Evolutionary conservation across 53 echinoderm and acorn worm genomes (phyloP), one percentile per base, ranked within the genome.

Genomic region (Echinometra lucunter): DNA sequence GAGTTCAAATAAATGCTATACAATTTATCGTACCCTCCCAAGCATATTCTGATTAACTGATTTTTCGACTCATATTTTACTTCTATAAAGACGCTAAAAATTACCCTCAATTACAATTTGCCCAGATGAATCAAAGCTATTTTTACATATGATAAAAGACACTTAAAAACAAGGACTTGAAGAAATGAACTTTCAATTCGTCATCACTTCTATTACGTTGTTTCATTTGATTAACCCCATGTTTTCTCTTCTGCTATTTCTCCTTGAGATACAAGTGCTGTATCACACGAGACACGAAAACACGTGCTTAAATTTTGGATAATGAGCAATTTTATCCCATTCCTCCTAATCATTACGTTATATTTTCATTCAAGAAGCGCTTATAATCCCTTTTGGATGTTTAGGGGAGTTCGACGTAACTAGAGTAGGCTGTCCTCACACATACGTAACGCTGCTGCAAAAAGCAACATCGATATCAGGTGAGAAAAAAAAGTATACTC

Each of bases 291-390:
- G 89, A 40, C 4, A 37, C 12, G 60, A 18, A 32, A 89, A 35
- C 89, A 89, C 89, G 89, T 89, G 89, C 89, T 57, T n/a, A 49
- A 85, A 85, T 85, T 28, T 85, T 5, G n/a, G 85, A 37, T 56
- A n/a, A 49, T 49, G 44, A 56, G 23, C 42, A 55, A 25, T 88
- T 16, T 82, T 35, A 44, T 44, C 56, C 53, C 55, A 53, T 58
- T 58, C 19, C n/a, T n/a, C 2, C n/a, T 58, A 32, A 57, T 60
- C 38, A 89, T 89, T 60, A 60, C 12, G 40, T 60, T 45, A 57
- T 60, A 38, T 37, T 60, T 58, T 89, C 89, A 58, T 37, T 89
- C 38, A 35, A 89, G 40, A 3, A 60, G 58, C n/a, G 19, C 28
- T 21, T 23, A n/a, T n/a, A 37, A 89, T 37, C 85, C 85, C 85